Conservation (phyloP, 2,113 vertebrate genomes). For the Prionailurus viverrinus region DNA sequence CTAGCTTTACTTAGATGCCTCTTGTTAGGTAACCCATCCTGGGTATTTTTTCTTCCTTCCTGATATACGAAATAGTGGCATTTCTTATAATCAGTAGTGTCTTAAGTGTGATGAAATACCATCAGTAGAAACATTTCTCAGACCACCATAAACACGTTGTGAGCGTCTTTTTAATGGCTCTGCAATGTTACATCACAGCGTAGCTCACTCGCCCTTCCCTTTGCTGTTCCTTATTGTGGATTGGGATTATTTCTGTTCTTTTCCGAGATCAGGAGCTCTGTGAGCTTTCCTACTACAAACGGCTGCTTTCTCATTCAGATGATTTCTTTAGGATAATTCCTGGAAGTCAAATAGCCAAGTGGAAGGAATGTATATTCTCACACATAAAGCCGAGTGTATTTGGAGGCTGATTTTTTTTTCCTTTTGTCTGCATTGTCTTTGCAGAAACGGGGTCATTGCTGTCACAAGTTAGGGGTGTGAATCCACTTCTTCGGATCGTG, state of each 20-base stretch:
- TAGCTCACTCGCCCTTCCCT: background rate
- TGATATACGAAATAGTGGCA: background rate
- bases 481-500: background rate
- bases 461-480: background rate
- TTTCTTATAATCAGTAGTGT: background rate
- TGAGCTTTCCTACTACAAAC: background rate
- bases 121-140: background rate
- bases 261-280: background rate
- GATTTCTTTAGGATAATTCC: background rate
- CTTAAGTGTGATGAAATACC: background rate
- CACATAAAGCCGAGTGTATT: background rate
- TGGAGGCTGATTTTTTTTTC: background rate
- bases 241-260: background rate
- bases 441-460: background rate
- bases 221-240: too few relatives aligned
- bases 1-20: background rate
- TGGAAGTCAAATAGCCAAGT: background rate
- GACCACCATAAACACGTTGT: background rate
- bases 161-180: background rate
- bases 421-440: background rate
- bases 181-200: rapidly evolving
- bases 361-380: background rate
- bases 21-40: background rate
- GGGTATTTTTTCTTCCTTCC: background rate
- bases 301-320: background rate